These are phyloP conservation scores for Thymallus thymallus DNA, from an alignment of 2,113 vertebrate species.

Conservation along the genomic window DNA sequence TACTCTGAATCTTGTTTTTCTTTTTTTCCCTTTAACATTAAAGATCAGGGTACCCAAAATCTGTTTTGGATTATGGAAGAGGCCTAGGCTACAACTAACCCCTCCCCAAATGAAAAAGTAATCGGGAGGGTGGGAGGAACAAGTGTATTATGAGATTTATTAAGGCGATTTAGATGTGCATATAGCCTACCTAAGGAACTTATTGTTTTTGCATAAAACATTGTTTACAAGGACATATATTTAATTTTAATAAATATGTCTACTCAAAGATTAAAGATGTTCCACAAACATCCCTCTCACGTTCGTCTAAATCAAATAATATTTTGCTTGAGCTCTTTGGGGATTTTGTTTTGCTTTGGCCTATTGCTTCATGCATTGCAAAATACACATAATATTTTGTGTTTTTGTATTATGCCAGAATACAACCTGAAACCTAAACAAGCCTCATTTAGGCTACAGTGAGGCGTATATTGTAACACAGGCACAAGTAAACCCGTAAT, in stretches of 20 bases:
- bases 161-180: constrained; percentile 56
- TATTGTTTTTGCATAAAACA: constrained; percentile 47
- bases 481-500: constrained; percentile 3
- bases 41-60: constrained; percentile 68
- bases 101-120: constrained; percentile 58
- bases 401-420: background rate
- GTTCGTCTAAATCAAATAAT: constrained; percentile 5
- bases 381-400: background rate
- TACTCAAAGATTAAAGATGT: constrained; percentile 66
- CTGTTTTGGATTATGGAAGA: constrained; percentile 71
- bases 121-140: constrained; percentile 52
- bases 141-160: constrained; percentile 64
- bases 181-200: constrained; percentile 51
- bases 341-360: background rate
- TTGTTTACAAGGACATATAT: constrained; percentile 56
- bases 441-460: background rate
- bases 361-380: background rate
- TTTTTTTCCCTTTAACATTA: constrained; percentile 47
- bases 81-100: constrained; percentile 30
- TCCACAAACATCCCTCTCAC: constrained; percentile 49
- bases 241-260: constrained; percentile 51
- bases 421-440: background rate
- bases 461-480: background rate
- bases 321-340: background rate
- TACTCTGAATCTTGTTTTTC: constrained; percentile 50